phyloP scores from a whole-genome alignment of 2,888 invertebrate genomes.

The Apamea anceps region DNA sequence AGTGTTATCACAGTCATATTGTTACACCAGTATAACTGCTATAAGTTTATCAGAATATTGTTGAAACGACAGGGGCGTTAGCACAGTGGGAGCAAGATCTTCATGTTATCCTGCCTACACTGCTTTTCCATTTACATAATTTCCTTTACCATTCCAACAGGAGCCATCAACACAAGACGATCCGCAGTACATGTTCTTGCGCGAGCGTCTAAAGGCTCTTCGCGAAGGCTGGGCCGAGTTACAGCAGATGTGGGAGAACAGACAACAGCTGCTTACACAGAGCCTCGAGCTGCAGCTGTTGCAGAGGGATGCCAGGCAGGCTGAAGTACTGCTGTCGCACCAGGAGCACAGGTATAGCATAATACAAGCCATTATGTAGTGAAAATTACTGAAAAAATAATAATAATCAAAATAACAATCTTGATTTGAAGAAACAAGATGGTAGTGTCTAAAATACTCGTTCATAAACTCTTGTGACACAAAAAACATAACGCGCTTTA shows the following conservation, averaged over 20 bases:
- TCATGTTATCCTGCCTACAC: not conserved
- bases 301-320: conserved; percentile 99
- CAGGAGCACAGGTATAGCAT: conserved; percentile 95
- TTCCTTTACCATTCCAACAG: conserved; percentile 59
- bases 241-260: conserved; percentile 99
- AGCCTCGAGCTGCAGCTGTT: conserved; percentile 98
- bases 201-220: conserved; percentile 98
- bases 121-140: not conserved
- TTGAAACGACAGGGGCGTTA: not conserved
- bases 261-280: conserved; percentile 98
- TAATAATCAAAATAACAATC: no score
- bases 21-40: not conserved
- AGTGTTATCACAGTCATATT: not conserved
- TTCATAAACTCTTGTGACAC: not conserved
- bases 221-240: conserved; percentile 99
- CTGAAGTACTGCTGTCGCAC: conserved; percentile 98
- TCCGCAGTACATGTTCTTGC: conserved; percentile 99
- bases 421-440: not conserved
- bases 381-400: not conserved
- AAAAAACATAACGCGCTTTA: no score
- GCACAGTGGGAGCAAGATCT: not conserved
- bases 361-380: not conserved
- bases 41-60: not conserved
- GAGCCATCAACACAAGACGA: conserved; percentile 97
- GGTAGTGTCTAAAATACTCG: not conserved